Evolutionary conservation across 2,888 invertebrate species (phyloP).

Genomic region (Ectemnius lituratus): DNA sequence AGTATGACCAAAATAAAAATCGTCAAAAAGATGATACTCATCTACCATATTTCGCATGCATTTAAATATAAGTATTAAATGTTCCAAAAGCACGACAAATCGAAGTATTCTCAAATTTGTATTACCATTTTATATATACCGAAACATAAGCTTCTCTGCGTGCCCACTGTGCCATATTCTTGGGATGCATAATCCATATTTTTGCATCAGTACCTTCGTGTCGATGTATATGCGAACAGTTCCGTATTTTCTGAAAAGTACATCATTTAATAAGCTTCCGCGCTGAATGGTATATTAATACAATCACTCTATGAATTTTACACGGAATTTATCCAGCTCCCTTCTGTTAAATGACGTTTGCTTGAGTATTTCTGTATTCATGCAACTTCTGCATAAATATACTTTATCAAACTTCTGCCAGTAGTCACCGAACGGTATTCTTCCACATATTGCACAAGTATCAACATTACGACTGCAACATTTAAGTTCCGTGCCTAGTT

Average conservation of each 20-base stretch:
- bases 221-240: slow-evolving; percentile 71
- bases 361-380: slow-evolving; percentile 71
- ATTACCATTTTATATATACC: slow-evolving; percentile 64
- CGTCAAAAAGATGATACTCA: slow-evolving; percentile 6
- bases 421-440: slow-evolving; percentile 78
- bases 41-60: background rate
- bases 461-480: slow-evolving; percentile 76
- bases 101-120: background rate
- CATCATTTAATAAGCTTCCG: too few relatives aligned
- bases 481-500: slow-evolving; percentile 77
- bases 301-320: slow-evolving; percentile 21
- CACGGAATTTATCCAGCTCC: slow-evolving; percentile 40
- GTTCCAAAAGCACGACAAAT: background rate
- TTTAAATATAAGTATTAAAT: slow-evolving; percentile 1
- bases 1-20: slow-evolving; percentile 16
- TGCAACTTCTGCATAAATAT: slow-evolving; percentile 78
- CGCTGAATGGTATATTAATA: background rate
- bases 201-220: slow-evolving; percentile 72
- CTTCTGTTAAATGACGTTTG: slow-evolving; percentile 63
- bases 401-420: slow-evolving; percentile 76
- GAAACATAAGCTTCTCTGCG: slow-evolving; percentile 70
- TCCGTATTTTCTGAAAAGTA: slow-evolving; percentile 67
- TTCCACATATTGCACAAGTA: slow-evolving; percentile 76
- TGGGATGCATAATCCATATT: slow-evolving; percentile 68
- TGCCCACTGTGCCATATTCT: slow-evolving; percentile 61